Conservation (phyloP, 37 sponge, comb jelly and placozoan species). For the Bolinopsis microptera region DNA sequence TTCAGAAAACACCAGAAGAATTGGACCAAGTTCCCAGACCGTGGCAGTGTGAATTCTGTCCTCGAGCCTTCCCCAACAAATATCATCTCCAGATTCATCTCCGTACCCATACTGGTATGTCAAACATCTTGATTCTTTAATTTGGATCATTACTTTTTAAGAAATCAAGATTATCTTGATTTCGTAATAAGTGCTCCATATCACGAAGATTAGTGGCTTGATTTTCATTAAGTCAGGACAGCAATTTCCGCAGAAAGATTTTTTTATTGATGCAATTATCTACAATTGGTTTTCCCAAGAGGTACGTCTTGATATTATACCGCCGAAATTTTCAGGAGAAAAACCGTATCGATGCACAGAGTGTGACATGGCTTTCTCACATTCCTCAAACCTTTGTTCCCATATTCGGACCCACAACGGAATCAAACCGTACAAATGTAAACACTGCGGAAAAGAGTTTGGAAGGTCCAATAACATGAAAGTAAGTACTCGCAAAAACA, state of each 20-base stretch:
- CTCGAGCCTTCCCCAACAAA: slow-evolving; percentile 64
- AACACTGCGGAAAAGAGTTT: slow-evolving; percentile 61
- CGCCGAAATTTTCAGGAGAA: background rate
- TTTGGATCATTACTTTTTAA: too few species aligned
- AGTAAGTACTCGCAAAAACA: background rate
- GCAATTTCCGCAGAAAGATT: too few species aligned
- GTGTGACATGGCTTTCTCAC: slow-evolving; percentile 66
- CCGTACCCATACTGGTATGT: slow-evolving; percentile 54
- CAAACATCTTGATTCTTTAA: too few species aligned
- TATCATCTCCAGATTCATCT: slow-evolving; percentile 66
- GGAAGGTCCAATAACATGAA: slow-evolving; percentile 65
- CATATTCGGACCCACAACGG: slow-evolving; percentile 59
- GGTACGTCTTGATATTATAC: background rate
- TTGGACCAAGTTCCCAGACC: slow-evolving; percentile 52
- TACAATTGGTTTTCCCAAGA: too few species aligned
- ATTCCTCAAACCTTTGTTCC: slow-evolving; percentile 56
- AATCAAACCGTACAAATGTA: slow-evolving; percentile 62
- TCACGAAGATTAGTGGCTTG: too few species aligned
- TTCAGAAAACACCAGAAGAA: slow-evolving; percentile 57
- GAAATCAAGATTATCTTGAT: too few species aligned
- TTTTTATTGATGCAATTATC: too few species aligned
- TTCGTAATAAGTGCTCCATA: too few species aligned
- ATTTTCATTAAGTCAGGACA: too few species aligned
- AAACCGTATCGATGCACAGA: slow-evolving; percentile 62
- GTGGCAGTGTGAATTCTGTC: slow-evolving; percentile 63